Evolutionary conservation across 2,797 vertebrate genomes (phyloP), one percentile per base, ranked within the genome.

Genomic region (Centropyge bicolor): DNA sequence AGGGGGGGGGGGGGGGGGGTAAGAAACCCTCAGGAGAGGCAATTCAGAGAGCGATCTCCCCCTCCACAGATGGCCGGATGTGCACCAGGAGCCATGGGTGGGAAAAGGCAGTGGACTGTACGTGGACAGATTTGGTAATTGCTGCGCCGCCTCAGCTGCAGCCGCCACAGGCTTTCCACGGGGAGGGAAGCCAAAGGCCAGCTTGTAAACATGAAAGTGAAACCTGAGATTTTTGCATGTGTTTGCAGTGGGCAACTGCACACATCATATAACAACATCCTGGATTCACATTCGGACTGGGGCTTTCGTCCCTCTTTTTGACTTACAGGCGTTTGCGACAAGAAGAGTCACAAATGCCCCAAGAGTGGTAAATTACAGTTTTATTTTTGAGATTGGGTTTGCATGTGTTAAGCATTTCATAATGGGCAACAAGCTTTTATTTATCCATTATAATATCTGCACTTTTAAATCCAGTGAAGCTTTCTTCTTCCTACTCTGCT

Each of bases 151-250:
- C 75, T 87, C 72, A 82, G 81, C 80, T 84, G 78, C 56, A 82
- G 67, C 70, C 24, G 8, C 80, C 73, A 59, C 72, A 66, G 85
- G 67, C 68, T 74, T 78, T 89, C 84, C 80, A 52, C 41, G 43
- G 85, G 78, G 89, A 82, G 70, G 46, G 46, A 59, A 88, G 85
- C 66, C 83, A 88, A 88, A 90, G 86, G 88, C 70, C 86, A 86
- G 69, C 65, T 77, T 90, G 88, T 89, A 84, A 88, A 91, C 83
- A 88, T 78, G 57, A 91, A 86, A 83, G 70, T 80, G 71, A 89
- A 84, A 86, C 81, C 60, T 76, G 70, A 75, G 77, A 70, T 74
- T 82, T 84, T 49, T 82, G 52, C 57, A 54, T 72, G 64, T 76
- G 55, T 88, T 81, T 84, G 48, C 67, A 60, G 62, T 36, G 45